Evolutionary conservation across 1,140 invertebrate genomes (phyloP).

Genomic region (Goniozus legneri): DNA sequence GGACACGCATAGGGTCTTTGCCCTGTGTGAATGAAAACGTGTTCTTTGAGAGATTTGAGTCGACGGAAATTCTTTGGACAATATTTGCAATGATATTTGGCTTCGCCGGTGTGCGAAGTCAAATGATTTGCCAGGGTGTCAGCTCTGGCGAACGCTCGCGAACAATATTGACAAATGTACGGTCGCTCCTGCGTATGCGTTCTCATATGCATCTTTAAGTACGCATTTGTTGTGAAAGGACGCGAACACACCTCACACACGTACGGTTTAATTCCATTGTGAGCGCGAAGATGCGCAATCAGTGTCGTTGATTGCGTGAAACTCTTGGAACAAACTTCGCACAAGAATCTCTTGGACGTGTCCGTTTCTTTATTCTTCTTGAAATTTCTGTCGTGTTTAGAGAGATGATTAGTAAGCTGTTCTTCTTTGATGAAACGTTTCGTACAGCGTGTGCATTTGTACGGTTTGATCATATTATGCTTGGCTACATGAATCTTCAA

Average conservation of each 20-base stretch:
- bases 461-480: constrained; percentile 53
- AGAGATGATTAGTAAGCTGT: constrained; percentile 51
- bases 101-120: constrained; percentile 59
- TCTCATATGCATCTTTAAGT: constrained; percentile 54
- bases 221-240: constrained; percentile 54
- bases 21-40: constrained; percentile 61
- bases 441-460: constrained; percentile 49
- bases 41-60: constrained; percentile 58
- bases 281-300: constrained; percentile 56
- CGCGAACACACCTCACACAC: constrained; percentile 65
- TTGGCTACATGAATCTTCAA: constrained; percentile 52
- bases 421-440: constrained; percentile 55
- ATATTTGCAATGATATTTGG: constrained; percentile 62
- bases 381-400: constrained; percentile 60
- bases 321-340: constrained; percentile 63
- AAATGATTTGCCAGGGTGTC: constrained; percentile 53
- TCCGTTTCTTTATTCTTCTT: constrained; percentile 59
- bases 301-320: constrained; percentile 56
- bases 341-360: constrained; percentile 67
- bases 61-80: constrained; percentile 65
- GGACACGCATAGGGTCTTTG: constrained; percentile 56
- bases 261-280: constrained; percentile 65
- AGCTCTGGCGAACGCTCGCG: constrained; percentile 49
- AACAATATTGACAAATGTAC: constrained; percentile 58
- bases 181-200: constrained; percentile 61